These are phyloP conservation scores for Rhyacophila evoluta DNA, from an alignment of 2,888 invertebrate species.

Conservation along the genomic window DNA sequence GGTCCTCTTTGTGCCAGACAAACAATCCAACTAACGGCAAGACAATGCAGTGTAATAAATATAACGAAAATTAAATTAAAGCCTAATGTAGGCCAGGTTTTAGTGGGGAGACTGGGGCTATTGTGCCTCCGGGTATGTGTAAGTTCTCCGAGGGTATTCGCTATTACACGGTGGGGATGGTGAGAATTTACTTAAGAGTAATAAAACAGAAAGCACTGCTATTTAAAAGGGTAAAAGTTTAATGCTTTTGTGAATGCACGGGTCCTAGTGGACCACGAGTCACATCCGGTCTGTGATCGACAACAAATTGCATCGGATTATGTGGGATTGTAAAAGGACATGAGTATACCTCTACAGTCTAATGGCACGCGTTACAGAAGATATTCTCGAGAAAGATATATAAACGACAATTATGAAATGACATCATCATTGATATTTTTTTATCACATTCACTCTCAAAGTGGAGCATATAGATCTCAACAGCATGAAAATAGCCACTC, in stretches of 20 bases:
- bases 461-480: too few species aligned
- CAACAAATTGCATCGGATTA: slow-evolving; percentile 17
- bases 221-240: slow-evolving; percentile 50
- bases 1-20: slow-evolving; percentile 43
- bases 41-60: slow-evolving; percentile 55
- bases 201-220: slow-evolving; percentile 45
- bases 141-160: slow-evolving; percentile 17
- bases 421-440: too few species aligned
- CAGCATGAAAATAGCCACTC: too few species aligned
- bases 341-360: too few species aligned
- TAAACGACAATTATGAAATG: too few species aligned
- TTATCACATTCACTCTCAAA: too few species aligned
- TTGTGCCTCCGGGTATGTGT: background rate
- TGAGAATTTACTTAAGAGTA: slow-evolving; percentile 44
- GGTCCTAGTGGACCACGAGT: background rate
- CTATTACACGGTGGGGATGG: background rate
- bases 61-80: slow-evolving; percentile 54
- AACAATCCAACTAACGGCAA: slow-evolving; percentile 44
- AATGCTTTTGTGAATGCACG: slow-evolving; percentile 28
- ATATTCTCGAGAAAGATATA: too few species aligned
- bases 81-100: slow-evolving; percentile 53
- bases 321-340: too few species aligned
- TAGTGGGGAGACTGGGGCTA: slow-evolving; percentile 23
- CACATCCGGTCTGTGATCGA: background rate
- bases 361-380: too few species aligned